Base-by-base conservation (phyloP, 2,797 vertebrate species). In the Poeciliopsis paucimaculata region DNA sequence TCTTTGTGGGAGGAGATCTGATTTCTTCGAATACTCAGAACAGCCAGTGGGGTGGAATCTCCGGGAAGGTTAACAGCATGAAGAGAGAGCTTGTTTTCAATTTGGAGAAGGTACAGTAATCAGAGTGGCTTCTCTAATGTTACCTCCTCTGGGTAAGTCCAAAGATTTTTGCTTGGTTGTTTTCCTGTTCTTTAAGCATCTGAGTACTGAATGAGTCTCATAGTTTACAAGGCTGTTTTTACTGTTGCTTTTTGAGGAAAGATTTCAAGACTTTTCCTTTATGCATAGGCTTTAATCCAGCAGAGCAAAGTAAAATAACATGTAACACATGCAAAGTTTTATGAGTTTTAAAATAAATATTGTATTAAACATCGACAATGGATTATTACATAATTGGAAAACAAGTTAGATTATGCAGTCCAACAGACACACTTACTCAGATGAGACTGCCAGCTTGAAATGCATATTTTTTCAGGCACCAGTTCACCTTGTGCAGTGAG, bases 131-230 rank as follows among this genome's bases (percentile, higher is more conserved):
- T 77, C 15, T 3, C 70, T 46, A 13, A 73, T 60, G 73, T 76
- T 46, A 55, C 80, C 57, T 51, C 31, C 83, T 81, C 41, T 36
- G 81, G 85, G 92, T 93, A 87, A 87, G 80, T 34, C 16, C 46
- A 4, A 62, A 76, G 4, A 18, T 39, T 31, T 64, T 31, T 73
- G 72, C 9, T 34, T 31, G 72, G 75, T 55, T 68, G 12, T 70
- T 72, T 39, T 9, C 20, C 10, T 45, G 26, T 47, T 11, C 15
- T 7, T 34, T 12, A 78, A 36, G 34, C 20, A 18, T 15, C 34
- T 60, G 10, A 36, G 73, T 12, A 9, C 1, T 28, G 3, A 49
- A n/a, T 11, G 16, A n/a, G 49, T 8, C 2, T 20, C 26, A 43
- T 45, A 31, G 5, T 73, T 45, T 73, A 28, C 0, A 0, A 4